phyloP scores from a whole-genome alignment of 2,113 vertebrate genomes.

The Helogale parvula region DNA sequence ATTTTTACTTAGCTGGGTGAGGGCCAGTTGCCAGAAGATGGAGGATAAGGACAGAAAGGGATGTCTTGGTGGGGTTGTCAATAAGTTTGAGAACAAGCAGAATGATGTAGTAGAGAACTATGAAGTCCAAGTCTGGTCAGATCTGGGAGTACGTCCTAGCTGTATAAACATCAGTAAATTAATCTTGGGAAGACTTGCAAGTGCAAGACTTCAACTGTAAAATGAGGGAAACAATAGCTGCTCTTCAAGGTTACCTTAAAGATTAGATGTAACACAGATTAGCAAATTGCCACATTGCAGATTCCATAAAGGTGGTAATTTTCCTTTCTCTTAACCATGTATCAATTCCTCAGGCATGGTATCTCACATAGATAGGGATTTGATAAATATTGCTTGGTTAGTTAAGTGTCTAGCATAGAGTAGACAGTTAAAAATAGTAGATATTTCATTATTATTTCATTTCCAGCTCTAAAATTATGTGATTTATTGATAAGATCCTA shows the following conservation, averaged over 20 bases:
- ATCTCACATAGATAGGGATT: background rate
- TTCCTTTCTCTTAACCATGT: background rate
- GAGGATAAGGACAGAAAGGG: too few relatives aligned
- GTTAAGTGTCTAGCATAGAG: background rate
- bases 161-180: background rate
- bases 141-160: background rate
- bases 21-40: background rate
- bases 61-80: background rate
- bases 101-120: background rate
- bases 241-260: background rate
- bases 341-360: too few relatives aligned
- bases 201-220: background rate
- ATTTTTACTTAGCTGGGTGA: background rate
- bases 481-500: background rate
- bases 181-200: background rate
- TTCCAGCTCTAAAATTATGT: background rate
- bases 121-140: background rate
- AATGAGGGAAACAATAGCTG: background rate
- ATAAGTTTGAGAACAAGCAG: background rate
- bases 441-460: background rate
- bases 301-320: background rate
- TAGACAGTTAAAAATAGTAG: background rate
- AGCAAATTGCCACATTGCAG: fast-evolving
- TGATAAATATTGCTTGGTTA: background rate
- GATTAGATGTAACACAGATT: background rate